Conservation (phyloP, 37 sponge, comb jelly and placozoan genomes). For the Lycopodina hypogea region DNA sequence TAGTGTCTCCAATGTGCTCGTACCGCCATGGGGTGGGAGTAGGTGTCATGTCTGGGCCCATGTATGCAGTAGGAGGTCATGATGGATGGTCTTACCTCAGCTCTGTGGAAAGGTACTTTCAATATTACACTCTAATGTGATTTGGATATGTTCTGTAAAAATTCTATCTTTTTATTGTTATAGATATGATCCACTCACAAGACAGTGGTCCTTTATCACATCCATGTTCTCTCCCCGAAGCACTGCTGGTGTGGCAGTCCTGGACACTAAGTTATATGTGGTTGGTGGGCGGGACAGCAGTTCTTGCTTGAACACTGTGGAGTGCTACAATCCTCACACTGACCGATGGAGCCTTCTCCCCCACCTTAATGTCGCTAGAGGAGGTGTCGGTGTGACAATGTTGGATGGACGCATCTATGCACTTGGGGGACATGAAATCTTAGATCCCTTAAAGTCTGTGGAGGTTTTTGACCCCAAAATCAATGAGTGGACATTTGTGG, state of each 20-base stretch:
- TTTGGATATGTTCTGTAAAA: not conserved
- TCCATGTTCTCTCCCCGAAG: slow-evolving; percentile 71
- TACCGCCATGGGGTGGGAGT: slow-evolving; percentile 81
- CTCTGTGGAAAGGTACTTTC: slow-evolving; percentile 66
- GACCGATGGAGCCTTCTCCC: slow-evolving; percentile 66
- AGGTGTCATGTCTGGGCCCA: slow-evolving; percentile 56
- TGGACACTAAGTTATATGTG: slow-evolving; percentile 60
- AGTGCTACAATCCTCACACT: slow-evolving; percentile 82
- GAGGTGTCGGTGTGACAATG: slow-evolving; percentile 70
- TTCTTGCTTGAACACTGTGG: slow-evolving; percentile 67
- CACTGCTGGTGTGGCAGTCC: slow-evolving; percentile 76
- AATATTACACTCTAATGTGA: too few species aligned
- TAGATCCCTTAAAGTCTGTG: slow-evolving; percentile 47
- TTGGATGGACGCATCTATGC: slow-evolving; percentile 68
- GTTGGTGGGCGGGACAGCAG: slow-evolving; percentile 77
- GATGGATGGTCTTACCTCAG: slow-evolving; percentile 82
- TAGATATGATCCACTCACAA: slow-evolving; percentile 73
- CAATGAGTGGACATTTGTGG: slow-evolving; percentile 53
- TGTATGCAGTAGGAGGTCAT: slow-evolving; percentile 88
- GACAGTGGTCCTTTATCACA: slow-evolving; percentile 65
- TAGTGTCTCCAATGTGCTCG: slow-evolving; percentile 61
- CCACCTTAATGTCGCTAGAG: slow-evolving; percentile 53
- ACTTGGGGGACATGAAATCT: slow-evolving; percentile 68
- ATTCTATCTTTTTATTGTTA: too few species aligned
- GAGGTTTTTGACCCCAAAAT: slow-evolving; percentile 67